Conservation (phyloP, 2,113 vertebrate species). For the Mus spicilegus region DNA sequence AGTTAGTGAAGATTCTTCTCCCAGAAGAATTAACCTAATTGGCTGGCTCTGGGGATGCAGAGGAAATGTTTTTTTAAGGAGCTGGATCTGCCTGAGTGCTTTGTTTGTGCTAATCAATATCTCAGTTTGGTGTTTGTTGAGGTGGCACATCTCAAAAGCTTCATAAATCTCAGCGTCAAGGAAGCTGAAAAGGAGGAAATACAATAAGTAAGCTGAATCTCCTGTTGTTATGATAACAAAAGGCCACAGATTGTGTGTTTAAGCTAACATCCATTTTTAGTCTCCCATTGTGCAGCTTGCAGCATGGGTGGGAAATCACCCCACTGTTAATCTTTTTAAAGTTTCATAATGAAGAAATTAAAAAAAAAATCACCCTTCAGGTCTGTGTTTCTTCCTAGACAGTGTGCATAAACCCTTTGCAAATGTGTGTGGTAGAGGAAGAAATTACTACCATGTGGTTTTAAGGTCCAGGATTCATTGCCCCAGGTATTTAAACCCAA, state of each 20-base stretch:
- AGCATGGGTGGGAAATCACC: background rate
- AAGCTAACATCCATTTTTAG: background rate
- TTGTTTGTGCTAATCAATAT: background rate
- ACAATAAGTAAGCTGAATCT: background rate
- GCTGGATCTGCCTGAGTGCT: background rate
- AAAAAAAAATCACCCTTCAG: background rate
- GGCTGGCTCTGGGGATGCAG: background rate
- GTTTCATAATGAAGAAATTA: background rate
- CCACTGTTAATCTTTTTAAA: background rate
- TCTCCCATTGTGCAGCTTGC: background rate
- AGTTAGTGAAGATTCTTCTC: background rate
- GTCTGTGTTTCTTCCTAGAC: background rate
- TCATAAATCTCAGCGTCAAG: background rate
- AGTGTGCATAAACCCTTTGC: background rate
- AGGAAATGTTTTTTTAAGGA: background rate
- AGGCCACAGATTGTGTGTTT: background rate
- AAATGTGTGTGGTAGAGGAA: background rate
- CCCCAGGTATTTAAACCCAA: background rate
- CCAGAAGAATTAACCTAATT: background rate
- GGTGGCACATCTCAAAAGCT: background rate
- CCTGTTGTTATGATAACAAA: background rate
- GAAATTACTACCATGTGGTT: background rate
- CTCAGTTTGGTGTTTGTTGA: background rate
- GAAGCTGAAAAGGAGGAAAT: background rate
- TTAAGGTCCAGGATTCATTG: background rate